These are phyloP conservation scores for Ceratina australensis DNA, from an alignment of 1,140 invertebrate genomes.

Conservation along the genomic window DNA sequence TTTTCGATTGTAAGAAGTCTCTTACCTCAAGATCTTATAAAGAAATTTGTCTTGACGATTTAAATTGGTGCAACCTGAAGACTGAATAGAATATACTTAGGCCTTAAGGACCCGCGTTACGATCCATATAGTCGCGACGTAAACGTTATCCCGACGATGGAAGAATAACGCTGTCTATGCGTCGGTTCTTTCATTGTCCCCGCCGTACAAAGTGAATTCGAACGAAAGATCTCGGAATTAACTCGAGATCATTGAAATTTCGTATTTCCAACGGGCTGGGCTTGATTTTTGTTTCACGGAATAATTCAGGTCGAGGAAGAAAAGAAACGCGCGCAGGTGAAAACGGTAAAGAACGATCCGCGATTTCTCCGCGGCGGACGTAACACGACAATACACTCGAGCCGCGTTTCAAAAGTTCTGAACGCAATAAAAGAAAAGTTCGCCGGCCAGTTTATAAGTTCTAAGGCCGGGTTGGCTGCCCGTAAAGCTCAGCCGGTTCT, in stretches of 20 bases:
- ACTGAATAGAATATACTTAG: too few relatives aligned
- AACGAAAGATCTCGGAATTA: too few relatives aligned
- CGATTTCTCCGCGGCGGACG: constrained; percentile 23
- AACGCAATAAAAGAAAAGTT: constrained; percentile 56
- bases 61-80: too few relatives aligned
- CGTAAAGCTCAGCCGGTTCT: constrained; percentile 29
- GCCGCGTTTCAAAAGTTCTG: constrained; percentile 40
- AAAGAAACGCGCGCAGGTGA: too few relatives aligned
- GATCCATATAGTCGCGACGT: background rate
- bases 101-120: background rate
- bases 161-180: background rate
- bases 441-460: constrained; percentile 16
- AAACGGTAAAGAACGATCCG: background rate
- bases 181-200: too few relatives aligned
- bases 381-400: constrained; percentile 29
- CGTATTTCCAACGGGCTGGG: too few relatives aligned
- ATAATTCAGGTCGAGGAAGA: too few relatives aligned
- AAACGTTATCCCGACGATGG: background rate
- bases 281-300: too few relatives aligned
- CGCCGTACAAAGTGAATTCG: background rate
- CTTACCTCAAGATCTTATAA: too few relatives aligned
- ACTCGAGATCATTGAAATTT: too few relatives aligned
- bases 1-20: too few relatives aligned
- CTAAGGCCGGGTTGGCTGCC: constrained; percentile 9
- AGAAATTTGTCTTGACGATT: too few relatives aligned